A percentile compares a stretch with the other conserved stretches of the same genome.
phyloP scores from a whole-genome alignment of 2,113 vertebrate species.

The Labeo catla region DNA sequence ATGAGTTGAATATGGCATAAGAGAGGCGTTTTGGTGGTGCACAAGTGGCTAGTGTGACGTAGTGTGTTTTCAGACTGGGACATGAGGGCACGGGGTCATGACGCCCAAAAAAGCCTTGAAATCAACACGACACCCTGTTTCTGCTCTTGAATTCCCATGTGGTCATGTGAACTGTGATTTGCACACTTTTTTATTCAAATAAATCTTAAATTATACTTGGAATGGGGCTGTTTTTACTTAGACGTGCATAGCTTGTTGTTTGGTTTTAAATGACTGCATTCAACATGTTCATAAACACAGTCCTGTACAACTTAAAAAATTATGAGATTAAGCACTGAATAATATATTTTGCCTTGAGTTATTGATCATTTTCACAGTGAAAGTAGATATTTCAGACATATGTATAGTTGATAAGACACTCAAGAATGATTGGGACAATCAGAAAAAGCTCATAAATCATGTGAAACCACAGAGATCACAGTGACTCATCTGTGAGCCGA shows the following conservation, averaged over 20 bases:
- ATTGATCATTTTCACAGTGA: not conserved
- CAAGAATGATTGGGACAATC: not conserved
- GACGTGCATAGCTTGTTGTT: not conserved
- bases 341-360: not conserved
- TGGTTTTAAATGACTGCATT: not conserved
- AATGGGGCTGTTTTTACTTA: not conserved
- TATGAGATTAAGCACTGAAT: not conserved
- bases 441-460: not conserved
- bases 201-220: conserved; percentile 25
- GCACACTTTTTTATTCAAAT: not conserved
- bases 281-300: not conserved
- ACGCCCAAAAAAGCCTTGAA: conserved; percentile 11
- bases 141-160: not conserved
- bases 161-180: not conserved
- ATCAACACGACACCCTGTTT: not conserved
- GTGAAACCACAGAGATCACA: conserved; percentile 25
- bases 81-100: not conserved
- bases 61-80: not conserved
- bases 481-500: not conserved
- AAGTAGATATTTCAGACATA: not conserved
- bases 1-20: not conserved
- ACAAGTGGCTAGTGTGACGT: not conserved
- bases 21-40: not conserved
- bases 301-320: not conserved
- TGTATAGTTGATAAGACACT: not conserved